Base-by-base conservation (phyloP, 2,797 vertebrate species). In the Melanotaenia pygmaea region DNA sequence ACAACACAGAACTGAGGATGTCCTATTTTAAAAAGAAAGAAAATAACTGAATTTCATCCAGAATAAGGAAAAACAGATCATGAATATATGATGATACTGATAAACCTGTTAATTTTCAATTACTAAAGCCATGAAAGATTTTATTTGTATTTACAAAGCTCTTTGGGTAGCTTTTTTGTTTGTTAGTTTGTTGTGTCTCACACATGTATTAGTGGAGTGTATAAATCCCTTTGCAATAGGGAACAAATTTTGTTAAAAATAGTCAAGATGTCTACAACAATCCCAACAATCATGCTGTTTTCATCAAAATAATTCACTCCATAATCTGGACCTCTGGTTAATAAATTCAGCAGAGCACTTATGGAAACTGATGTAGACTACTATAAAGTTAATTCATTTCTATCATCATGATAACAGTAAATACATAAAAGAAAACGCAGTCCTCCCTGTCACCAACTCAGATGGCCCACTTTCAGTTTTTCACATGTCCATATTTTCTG, bases 401-500 rank as follows among this genome's bases (percentile, higher is more conserved):
- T 9, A 50, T 30, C 35, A 28, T 40, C 38, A 8, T 40, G 4
- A 45, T 45, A 12, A 45, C 14, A 37, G 20, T 18, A 34, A 34
- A 47, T 50, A 30, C 7, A 28, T 26, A 70, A 59, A 51, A 61
- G 28, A 18, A 40, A 45, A 38, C n/a, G 20, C 2, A 47, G 18
- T 37, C 71, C 24, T 54, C 20, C 30, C 22, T n/a, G 38, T 9
- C 59, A 32, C 13, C 37, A 51, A 13, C 38, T 30, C 24, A 47
- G 18, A 67, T 45, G 12, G 66, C 67, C 22, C 43, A 50, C 61
- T 43, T 72, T 59, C 50, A 28, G 58, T 75, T 73, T 83, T 54
- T 77, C 63, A 37, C 60, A 61, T 34, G 43, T 59, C 47, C 61
- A 67, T 53, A 82, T 89, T 76, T 87, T 74, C 70, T 80, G 77